Conservation (phyloP, 2,888 invertebrate species). For the Ashinkailepas kermadecensis region DNA sequence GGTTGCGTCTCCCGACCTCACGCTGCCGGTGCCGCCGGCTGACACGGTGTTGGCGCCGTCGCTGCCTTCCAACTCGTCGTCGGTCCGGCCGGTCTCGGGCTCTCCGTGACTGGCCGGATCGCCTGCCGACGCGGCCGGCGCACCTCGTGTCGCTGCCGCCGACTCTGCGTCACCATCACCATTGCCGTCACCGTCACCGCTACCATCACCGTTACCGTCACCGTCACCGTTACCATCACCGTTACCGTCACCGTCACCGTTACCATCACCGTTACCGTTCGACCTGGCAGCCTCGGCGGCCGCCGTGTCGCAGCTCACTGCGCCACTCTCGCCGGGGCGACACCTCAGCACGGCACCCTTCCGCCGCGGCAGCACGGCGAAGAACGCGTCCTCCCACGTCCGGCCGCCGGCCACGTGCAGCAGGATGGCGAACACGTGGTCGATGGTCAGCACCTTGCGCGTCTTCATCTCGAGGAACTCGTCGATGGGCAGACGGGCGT, state of each 20-base stretch:
- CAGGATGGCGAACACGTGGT: slow-evolving; percentile 86
- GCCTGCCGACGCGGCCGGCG: too few species aligned
- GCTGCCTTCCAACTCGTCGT: too few species aligned
- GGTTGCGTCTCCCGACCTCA: too few species aligned
- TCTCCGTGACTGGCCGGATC: too few species aligned
- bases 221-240: background rate
- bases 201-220: background rate
- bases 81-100: too few species aligned
- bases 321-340: background rate
- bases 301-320: background rate
- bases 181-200: background rate
- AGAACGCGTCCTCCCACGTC: slow-evolving; percentile 69
- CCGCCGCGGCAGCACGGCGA: slow-evolving; percentile 66
- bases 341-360: slow-evolving; percentile 54
- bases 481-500: slow-evolving; percentile 78
- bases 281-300: background rate
- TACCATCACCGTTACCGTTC: background rate
- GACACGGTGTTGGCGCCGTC: too few species aligned
- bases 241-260: background rate
- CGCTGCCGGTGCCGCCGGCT: too few species aligned
- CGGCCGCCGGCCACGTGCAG: slow-evolving; percentile 65
- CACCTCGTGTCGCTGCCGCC: too few species aligned
- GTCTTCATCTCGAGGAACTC: slow-evolving; percentile 86
- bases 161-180: too few species aligned
- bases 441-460: slow-evolving; percentile 86